Evolutionary conservation across 2,888 invertebrate genomes (phyloP).

Genomic region (Steromphala cineraria): DNA sequence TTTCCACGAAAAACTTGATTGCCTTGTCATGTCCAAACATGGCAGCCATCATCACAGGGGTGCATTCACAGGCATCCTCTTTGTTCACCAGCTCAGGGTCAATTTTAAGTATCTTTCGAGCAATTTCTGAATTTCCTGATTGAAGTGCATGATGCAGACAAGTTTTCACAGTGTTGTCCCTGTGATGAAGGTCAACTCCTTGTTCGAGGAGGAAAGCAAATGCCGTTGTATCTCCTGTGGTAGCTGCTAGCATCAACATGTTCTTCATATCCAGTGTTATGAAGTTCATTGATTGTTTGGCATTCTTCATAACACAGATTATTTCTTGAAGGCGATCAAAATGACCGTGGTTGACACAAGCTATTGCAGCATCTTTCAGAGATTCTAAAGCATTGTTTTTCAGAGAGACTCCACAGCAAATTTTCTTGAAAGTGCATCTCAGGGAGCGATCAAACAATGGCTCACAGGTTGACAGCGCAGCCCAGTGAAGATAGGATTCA

Average conservation of each 20-base stretch:
- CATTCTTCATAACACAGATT: too few relatives aligned
- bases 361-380: too few relatives aligned
- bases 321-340: too few relatives aligned
- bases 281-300: too few relatives aligned
- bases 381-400: too few relatives aligned
- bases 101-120: neutral
- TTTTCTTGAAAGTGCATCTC: neutral
- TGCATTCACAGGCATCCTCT: neutral
- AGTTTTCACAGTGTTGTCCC: neutral
- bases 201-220: neutral
- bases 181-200: neutral
- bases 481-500: neutral
- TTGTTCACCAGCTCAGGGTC: neutral
- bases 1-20: neutral
- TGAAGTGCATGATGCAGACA: neutral
- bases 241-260: neutral
- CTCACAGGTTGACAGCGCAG: neutral
- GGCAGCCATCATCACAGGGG: neutral
- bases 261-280: too few relatives aligned
- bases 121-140: neutral
- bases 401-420: too few relatives aligned
- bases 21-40: neutral
- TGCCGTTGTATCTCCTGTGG: neutral
- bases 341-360: too few relatives aligned
- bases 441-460: neutral